Percentiles rank a stretch among this genome's conserved stretches.
These are phyloP conservation scores for Neotragus moschatus DNA, from an alignment of 2,113 vertebrate genomes.

Conservation along the genomic window DNA sequence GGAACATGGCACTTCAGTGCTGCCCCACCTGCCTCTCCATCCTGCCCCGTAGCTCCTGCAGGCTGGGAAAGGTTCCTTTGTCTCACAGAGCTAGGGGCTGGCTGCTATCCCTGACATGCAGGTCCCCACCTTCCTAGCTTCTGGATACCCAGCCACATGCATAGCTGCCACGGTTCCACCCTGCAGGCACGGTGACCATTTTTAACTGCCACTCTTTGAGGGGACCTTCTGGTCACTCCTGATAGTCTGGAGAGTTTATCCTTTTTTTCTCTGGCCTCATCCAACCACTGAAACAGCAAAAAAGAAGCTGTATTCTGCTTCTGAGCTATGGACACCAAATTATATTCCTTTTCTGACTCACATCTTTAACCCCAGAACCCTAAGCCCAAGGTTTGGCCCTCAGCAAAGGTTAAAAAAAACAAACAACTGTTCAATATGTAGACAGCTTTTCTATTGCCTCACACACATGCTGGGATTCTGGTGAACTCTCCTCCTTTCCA, in stretches of 20 bases:
- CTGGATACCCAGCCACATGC: background rate
- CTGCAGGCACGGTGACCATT: rapidly evolving
- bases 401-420: background rate
- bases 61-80: background rate
- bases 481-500: background rate
- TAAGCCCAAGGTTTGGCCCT: too few relatives aligned
- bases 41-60: rapidly evolving
- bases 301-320: background rate
- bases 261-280: background rate
- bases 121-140: too few relatives aligned
- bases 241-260: background rate
- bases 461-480: background rate
- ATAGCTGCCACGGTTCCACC: rapidly evolving
- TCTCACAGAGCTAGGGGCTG: background rate
- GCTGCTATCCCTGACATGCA: background rate
- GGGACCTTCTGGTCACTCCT: background rate
- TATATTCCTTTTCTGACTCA: background rate
- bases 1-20: background rate
- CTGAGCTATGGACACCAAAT: background rate
- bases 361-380: background rate
- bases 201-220: background rate
- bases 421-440: rapidly evolving
- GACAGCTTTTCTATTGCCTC: too few relatives aligned
- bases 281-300: background rate
- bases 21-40: background rate